Evolutionary conservation across 2,113 vertebrate genomes (phyloP).

Genomic region (Percopsis transmontana): DNA sequence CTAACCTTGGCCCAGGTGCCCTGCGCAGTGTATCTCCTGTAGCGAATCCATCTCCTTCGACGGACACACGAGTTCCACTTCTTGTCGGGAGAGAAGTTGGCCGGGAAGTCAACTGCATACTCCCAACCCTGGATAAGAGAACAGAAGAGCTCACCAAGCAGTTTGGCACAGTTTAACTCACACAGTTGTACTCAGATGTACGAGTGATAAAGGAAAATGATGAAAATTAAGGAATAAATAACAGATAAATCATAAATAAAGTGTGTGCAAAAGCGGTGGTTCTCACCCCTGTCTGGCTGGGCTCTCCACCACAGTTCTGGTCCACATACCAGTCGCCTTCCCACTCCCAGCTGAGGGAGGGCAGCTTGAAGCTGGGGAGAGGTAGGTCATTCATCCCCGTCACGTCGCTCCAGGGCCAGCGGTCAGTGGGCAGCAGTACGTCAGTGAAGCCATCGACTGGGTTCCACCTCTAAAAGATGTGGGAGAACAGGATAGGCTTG

Average conservation of each 20-base stretch:
- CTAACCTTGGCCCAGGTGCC: conserved; percentile 90
- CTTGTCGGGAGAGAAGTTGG: conserved; percentile 91
- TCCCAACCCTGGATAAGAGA: conserved; percentile 87
- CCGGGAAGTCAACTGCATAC: conserved; percentile 93
- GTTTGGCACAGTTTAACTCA: not conserved
- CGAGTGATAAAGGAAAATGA: not conserved
- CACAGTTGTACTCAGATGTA: not conserved
- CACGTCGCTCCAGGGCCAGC: conserved; percentile 97
- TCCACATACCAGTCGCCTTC: conserved; percentile 99
- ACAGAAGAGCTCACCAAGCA: not conserved
- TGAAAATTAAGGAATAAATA: not conserved
- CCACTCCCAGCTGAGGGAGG: conserved; percentile 95
- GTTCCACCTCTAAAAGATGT: conserved; percentile 89
- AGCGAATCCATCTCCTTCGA: conserved; percentile 93
- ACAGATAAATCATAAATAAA: not conserved
- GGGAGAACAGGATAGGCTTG: not conserved
- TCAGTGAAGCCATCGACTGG: conserved; percentile 95
- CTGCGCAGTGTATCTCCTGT: conserved; percentile 90
- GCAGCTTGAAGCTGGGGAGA: conserved; percentile 87
- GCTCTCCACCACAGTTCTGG: conserved; percentile 93
- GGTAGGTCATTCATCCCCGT: conserved; percentile 87
- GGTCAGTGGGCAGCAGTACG: conserved; percentile 92
- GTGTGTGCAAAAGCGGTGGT: not conserved
- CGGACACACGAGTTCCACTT: conserved; percentile 97
- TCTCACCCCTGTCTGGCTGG: conserved; percentile 95